phyloP scores from a whole-genome alignment of 92 coral and sea anemone genomes.

The Phymanthus crucifer region DNA sequence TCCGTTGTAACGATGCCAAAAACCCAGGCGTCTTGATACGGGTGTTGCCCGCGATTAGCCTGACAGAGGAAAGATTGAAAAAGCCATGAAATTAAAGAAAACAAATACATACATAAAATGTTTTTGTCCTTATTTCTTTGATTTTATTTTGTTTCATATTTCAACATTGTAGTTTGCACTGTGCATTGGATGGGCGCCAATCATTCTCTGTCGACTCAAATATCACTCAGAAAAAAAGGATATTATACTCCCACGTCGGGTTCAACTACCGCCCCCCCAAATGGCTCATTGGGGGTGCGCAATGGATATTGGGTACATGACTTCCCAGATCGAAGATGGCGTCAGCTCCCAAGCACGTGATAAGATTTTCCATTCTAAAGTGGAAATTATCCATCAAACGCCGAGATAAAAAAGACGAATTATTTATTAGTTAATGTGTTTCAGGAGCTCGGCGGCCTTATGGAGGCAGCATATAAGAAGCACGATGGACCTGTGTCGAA shows the following conservation, averaged over 20 bases:
- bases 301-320: conserved; percentile 15
- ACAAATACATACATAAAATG: too few relatives aligned
- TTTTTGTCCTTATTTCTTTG: too few relatives aligned
- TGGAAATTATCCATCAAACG: conserved; percentile 38
- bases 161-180: too few relatives aligned
- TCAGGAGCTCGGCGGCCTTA: conserved; percentile 35
- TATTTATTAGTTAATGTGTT: conserved; percentile 30
- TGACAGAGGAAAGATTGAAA: neutral
- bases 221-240: too few relatives aligned
- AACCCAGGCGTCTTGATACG: conserved; percentile 25
- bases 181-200: too few relatives aligned
- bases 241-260: too few relatives aligned
- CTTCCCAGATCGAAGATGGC: conserved; percentile 33
- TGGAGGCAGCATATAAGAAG: conserved; percentile 31
- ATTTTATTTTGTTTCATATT: too few relatives aligned
- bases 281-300: conserved; percentile 26
- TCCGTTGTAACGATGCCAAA: conserved; percentile 37
- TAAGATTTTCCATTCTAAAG: conserved; percentile 15
- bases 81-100: too few relatives aligned
- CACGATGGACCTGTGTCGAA: conserved; percentile 29
- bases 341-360: conserved; percentile 31
- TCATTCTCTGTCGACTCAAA: too few relatives aligned
- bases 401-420: conserved; percentile 37
- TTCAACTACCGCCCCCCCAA: conserved; percentile 20
- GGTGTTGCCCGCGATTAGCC: conserved; percentile 24